These are phyloP conservation scores for Hoplostethus atlanticus DNA, from an alignment of 2,797 vertebrate species.

Conservation along the genomic window DNA sequence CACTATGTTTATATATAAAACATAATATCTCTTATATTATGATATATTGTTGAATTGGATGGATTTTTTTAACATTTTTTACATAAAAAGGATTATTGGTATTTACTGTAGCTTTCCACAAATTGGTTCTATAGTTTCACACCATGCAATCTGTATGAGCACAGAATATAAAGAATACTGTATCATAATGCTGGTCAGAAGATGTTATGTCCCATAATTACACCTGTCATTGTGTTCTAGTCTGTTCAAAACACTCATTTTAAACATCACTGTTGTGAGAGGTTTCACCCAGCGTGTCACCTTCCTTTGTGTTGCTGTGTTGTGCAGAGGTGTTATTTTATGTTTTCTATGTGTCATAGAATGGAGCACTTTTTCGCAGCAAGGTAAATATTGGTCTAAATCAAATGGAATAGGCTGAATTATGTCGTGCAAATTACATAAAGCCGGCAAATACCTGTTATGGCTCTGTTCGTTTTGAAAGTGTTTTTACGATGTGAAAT, in stretches of 20 bases:
- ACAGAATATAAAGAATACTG: not conserved
- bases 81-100: too few relatives aligned
- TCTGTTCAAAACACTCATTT: not conserved
- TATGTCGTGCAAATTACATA: too few relatives aligned
- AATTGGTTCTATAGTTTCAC: not conserved
- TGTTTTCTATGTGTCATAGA: not conserved
- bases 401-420: not conserved
- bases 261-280: not conserved
- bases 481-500: not conserved
- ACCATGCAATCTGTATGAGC: too few relatives aligned
- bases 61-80: too few relatives aligned
- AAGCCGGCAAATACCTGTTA: not conserved
- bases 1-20: not conserved
- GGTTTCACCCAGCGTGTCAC: not conserved
- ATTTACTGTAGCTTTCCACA: not conserved
- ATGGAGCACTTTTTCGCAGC: not conserved
- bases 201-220: conserved; percentile 26
- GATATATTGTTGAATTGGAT: too few relatives aligned
- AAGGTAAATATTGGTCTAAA: not conserved
- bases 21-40: too few relatives aligned
- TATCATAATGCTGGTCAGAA: not conserved
- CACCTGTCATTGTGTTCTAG: conserved; percentile 11
- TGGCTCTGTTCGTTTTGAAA: not conserved
- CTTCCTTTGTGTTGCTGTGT: not conserved
- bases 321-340: not conserved